Conservation (phyloP, 2,888 invertebrate genomes). For the Watsonalla binaria region DNA sequence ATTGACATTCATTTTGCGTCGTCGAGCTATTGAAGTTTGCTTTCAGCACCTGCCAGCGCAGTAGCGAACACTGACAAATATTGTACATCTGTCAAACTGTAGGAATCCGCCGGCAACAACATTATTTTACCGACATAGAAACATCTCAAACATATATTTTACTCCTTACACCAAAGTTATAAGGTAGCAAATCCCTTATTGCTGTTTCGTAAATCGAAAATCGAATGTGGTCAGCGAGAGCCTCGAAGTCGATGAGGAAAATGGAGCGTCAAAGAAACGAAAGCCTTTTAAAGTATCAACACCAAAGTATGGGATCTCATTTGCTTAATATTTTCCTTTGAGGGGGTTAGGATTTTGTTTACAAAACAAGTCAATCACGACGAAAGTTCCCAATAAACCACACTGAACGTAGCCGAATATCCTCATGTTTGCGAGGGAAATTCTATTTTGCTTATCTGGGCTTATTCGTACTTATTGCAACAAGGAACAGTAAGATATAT, state of each 20-base stretch:
- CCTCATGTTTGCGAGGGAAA: too few species aligned
- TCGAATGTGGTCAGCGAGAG: slow-evolving; percentile 8
- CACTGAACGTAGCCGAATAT: neutral
- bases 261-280: slow-evolving; percentile 22
- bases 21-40: slow-evolving; percentile 51
- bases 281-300: slow-evolving; percentile 22
- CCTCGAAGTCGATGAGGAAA: slow-evolving; percentile 25
- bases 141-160: slow-evolving; percentile 13
- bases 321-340: slow-evolving; percentile 5
- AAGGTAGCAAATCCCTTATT: slow-evolving; percentile 17
- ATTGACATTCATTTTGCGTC: slow-evolving; percentile 54
- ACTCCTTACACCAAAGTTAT: slow-evolving; percentile 10
- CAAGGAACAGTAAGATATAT: neutral
- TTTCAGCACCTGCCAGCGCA: slow-evolving; percentile 41
- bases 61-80: slow-evolving; percentile 56
- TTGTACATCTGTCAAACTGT: slow-evolving; percentile 57
- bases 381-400: neutral
- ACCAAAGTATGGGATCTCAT: slow-evolving; percentile 9
- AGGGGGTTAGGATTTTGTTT: slow-evolving; percentile 2
- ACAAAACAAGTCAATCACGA: slow-evolving; percentile 1
- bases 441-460: too few species aligned
- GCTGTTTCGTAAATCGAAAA: slow-evolving; percentile 11
- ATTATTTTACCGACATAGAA: slow-evolving; percentile 18
- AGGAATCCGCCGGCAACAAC: slow-evolving; percentile 31
- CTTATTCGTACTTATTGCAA: too few species aligned